Evolutionary conservation across 2,113 vertebrate species (phyloP).

Genomic region (Lophotis ruficrista): DNA sequence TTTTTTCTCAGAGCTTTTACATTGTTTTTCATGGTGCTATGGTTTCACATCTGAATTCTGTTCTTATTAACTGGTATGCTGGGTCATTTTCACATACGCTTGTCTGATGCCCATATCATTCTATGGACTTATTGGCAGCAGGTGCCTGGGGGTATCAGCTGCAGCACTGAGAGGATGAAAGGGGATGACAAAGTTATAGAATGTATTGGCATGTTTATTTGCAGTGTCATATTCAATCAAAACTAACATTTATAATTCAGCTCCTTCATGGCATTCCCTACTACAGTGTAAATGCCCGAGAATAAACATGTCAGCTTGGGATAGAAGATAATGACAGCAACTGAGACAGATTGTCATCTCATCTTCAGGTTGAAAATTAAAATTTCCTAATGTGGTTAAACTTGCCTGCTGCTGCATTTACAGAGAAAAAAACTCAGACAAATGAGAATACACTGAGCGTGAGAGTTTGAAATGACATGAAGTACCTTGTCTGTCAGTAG

Average conservation of each 20-base stretch:
- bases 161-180: neutral
- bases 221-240: slow-evolving; percentile 59
- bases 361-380: slow-evolving; percentile 54
- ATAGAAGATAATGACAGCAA: slow-evolving; percentile 36
- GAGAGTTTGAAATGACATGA: slow-evolving; percentile 17
- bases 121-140: neutral
- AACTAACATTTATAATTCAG: slow-evolving; percentile 57
- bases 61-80: neutral
- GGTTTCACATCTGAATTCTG: neutral
- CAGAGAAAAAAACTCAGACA: neutral
- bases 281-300: slow-evolving; percentile 35
- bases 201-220: slow-evolving; percentile 61
- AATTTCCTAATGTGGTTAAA: slow-evolving; percentile 33
- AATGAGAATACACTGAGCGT: neutral
- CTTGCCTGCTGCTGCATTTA: slow-evolving; percentile 1
- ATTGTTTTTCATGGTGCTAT: neutral
- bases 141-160: neutral
- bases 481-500: neutral
- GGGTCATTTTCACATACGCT: neutral
- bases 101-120: neutral
- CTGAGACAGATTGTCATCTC: slow-evolving; percentile 26
- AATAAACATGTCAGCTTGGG: slow-evolving; percentile 63
- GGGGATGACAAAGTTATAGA: neutral
- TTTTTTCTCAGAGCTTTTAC: neutral
- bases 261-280: slow-evolving; percentile 28